A percentile compares a stretch with the other conserved stretches of the same genome.
phyloP scores from a whole-genome alignment of 37 sponge, comb jelly and placozoan species.

The Agelas oroides region DNA sequence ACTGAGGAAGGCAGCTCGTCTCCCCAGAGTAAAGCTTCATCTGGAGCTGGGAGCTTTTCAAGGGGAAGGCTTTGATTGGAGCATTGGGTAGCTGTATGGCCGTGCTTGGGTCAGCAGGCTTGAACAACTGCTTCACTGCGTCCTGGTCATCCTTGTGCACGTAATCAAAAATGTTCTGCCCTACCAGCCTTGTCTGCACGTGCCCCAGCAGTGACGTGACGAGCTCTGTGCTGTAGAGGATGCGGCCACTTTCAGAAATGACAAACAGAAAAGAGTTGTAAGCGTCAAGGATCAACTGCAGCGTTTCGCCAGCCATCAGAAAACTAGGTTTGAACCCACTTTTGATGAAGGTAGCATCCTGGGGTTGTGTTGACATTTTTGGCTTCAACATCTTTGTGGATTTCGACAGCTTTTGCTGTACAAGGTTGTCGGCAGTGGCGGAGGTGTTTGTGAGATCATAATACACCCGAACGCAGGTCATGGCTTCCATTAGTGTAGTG shows the following conservation, averaged over 20 bases:
- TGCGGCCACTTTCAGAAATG: conserved; percentile 55
- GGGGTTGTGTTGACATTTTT: not conserved
- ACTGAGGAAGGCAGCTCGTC: conserved; percentile 27
- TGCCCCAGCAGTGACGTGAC: conserved; percentile 57
- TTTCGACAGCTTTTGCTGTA: not conserved
- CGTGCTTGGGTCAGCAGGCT: not conserved
- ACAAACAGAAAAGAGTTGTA: conserved; percentile 60
- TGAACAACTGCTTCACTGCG: conserved; percentile 5
- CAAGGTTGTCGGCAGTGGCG: not conserved
- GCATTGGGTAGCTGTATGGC: not conserved
- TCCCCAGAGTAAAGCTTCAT: conserved; percentile 42
- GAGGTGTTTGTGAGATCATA: conserved; percentile 22
- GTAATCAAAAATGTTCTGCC: conserved; percentile 55
- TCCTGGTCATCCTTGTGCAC: conserved; percentile 38
- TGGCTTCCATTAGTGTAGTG: conserved; percentile 50
- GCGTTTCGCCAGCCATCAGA: conserved; percentile 12
- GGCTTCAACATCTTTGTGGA: not conserved
- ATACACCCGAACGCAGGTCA: conserved; percentile 46
- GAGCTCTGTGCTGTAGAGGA: conserved; percentile 61
- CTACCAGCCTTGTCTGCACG: conserved; percentile 45
- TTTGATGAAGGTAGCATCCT: not conserved
- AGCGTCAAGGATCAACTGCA: conserved; percentile 45
- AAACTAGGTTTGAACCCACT: not conserved
- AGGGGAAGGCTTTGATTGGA: conserved; percentile 39
- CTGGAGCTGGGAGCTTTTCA: not conserved